phyloP scores from a whole-genome alignment of 2,797 vertebrate genomes.

The Erpetoichthys calabaricus region DNA sequence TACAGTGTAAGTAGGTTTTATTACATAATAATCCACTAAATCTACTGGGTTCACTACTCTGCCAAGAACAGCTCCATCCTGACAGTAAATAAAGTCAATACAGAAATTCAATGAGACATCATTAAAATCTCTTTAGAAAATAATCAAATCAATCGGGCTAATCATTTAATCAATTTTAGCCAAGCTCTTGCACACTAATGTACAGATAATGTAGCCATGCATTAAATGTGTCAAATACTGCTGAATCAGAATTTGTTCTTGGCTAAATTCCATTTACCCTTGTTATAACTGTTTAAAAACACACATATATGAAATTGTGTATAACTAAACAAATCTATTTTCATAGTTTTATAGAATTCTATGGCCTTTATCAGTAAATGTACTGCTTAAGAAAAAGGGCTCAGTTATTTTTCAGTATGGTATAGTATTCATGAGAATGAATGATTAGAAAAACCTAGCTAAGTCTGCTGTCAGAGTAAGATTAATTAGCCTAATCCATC shows the following conservation, averaged over 20 bases:
- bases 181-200: constrained; percentile 29
- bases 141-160: constrained; percentile 55
- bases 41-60: constrained; percentile 49
- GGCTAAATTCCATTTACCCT: constrained; percentile 29
- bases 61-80: constrained; percentile 21
- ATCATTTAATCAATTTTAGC: constrained; percentile 53
- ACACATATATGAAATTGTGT: constrained; percentile 14
- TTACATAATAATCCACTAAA: constrained; percentile 23
- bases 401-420: too few species aligned
- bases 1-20: too few species aligned
- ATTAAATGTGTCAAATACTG: constrained; percentile 37
- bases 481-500: constrained; percentile 75
- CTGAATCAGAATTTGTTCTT: constrained; percentile 35
- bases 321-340: constrained; percentile 19
- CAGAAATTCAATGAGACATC: constrained; percentile 30
- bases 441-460: constrained; percentile 26
- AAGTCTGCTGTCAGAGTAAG: constrained; percentile 39
- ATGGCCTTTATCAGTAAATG: too few species aligned
- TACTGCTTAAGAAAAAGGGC: too few species aligned
- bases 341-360: too few species aligned
- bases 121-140: constrained; percentile 46
- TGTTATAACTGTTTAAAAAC: constrained; percentile 20
- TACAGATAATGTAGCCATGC: constrained; percentile 30
- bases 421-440: constrained; percentile 21
- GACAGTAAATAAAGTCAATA: constrained; percentile 37